Evolutionary conservation across 2,113 vertebrate genomes (phyloP).

Genomic region (Lipophrys pholis): DNA sequence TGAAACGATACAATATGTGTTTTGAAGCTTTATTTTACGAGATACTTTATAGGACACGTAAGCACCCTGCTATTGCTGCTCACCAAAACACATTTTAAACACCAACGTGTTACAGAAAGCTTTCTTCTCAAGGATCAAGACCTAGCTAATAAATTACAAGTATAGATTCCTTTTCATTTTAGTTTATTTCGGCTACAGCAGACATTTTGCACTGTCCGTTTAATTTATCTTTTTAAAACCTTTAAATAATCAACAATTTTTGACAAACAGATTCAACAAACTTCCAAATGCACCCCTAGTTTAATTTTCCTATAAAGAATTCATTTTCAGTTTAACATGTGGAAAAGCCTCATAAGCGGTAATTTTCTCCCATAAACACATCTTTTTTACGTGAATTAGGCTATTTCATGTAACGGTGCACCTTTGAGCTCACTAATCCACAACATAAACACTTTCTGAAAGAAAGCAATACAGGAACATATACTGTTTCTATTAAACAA

Average conservation of each 20-base stretch:
- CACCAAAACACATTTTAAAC: constrained; percentile 65
- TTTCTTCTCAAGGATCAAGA: constrained; percentile 1
- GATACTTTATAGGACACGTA: constrained; percentile 78
- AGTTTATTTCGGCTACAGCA: neutral
- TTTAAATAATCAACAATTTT: neutral
- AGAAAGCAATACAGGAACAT: too few species aligned
- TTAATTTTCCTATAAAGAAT: neutral
- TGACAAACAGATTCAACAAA: neutral
- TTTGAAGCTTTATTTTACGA: constrained; percentile 75
- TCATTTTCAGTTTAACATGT: neutral
- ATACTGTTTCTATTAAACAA: too few species aligned
- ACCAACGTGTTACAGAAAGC: constrained; percentile 43
- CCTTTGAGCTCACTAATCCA: too few species aligned
- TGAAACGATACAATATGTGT: constrained; percentile 65
- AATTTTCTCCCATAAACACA: too few species aligned
- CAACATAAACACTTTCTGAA: too few species aligned
- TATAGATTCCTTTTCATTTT: constrained; percentile 2
- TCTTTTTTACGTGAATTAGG: too few species aligned
- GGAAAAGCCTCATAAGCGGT: neutral
- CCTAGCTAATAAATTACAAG: constrained; percentile 9
- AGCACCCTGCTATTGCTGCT: constrained; percentile 63
- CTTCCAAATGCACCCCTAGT: neutral
- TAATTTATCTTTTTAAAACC: neutral
- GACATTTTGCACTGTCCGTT: neutral
- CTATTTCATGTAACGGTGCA: too few species aligned